These are phyloP conservation scores for Umimayanthus kanabou DNA, from an alignment of 92 coral and sea anemone species.

Conservation along the genomic window DNA sequence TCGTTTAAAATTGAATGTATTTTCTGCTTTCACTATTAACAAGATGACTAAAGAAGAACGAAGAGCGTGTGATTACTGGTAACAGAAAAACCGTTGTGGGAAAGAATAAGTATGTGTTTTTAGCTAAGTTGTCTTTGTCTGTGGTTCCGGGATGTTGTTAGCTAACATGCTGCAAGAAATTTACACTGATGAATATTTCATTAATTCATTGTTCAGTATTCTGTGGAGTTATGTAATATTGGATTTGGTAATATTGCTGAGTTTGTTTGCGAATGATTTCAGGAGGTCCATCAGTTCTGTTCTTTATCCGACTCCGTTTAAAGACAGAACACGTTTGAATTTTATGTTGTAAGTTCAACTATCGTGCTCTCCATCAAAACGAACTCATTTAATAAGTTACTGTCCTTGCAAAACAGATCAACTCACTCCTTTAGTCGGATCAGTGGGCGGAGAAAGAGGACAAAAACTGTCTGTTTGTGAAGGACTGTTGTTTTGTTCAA, in stretches of 20 bases:
- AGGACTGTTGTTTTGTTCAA: neutral
- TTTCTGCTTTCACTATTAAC: neutral
- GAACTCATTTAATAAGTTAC: neutral
- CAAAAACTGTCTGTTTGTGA: neutral
- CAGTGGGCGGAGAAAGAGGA: slow-evolving; percentile 7
- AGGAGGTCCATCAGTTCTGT: neutral
- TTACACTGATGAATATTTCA: neutral
- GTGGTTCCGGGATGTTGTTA: neutral
- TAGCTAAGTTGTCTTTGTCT: neutral
- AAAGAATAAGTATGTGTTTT: neutral
- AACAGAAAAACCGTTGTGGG: neutral
- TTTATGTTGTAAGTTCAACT: neutral
- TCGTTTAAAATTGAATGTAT: neutral
- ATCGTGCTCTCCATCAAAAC: neutral
- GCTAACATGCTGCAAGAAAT: neutral
- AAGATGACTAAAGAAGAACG: too few relatives aligned
- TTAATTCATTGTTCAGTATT: neutral
- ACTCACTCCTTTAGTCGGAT: neutral
- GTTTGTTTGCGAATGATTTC: neutral
- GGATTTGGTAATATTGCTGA: neutral
- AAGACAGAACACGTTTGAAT: neutral
- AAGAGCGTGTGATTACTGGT: neutral
- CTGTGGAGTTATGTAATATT: neutral
- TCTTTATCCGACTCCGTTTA: neutral
- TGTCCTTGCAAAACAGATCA: neutral